Evolutionary conservation across 2,113 vertebrate species (phyloP).

Genomic region (Rhinogobius similis): DNA sequence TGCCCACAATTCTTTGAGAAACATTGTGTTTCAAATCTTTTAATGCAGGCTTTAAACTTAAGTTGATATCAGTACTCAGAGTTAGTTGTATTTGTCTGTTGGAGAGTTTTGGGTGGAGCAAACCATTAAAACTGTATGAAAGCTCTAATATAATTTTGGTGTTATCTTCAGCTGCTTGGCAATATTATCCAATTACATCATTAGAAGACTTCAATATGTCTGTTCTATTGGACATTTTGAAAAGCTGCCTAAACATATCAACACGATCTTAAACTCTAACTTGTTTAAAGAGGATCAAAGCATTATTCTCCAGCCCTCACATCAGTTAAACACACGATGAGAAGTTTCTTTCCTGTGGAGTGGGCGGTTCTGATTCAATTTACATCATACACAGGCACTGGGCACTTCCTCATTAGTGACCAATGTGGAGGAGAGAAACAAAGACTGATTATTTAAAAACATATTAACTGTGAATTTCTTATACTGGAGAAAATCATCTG

Average conservation of each 20-base stretch:
- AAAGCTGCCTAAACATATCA: not conserved
- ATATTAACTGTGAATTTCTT: constrained; percentile 31
- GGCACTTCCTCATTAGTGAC: constrained; percentile 78
- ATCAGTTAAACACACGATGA: constrained; percentile 63
- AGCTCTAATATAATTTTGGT: not conserved
- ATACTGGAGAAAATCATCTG: not conserved
- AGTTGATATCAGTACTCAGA: no score
- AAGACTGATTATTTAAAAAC: constrained; percentile 29
- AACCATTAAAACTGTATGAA: not conserved
- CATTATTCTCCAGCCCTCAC: constrained; percentile 62
- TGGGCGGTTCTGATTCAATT: constrained; percentile 82
- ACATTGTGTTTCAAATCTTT: no score
- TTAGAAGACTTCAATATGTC: not conserved
- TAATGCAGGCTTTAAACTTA: no score
- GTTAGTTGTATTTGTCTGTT: no score
- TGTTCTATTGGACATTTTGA: not conserved
- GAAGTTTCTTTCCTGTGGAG: constrained; percentile 80
- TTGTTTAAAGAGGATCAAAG: constrained; percentile 62
- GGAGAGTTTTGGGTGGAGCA: not conserved
- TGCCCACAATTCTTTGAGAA: no score
- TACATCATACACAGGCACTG: constrained; percentile 65
- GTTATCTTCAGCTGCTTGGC: not conserved
- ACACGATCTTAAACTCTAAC: constrained; percentile 25
- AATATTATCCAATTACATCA: not conserved
- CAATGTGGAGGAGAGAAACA: constrained; percentile 44